Base-by-base conservation (phyloP, 2,797 vertebrate species). In the Pseudomugil gertrudae region DNA sequence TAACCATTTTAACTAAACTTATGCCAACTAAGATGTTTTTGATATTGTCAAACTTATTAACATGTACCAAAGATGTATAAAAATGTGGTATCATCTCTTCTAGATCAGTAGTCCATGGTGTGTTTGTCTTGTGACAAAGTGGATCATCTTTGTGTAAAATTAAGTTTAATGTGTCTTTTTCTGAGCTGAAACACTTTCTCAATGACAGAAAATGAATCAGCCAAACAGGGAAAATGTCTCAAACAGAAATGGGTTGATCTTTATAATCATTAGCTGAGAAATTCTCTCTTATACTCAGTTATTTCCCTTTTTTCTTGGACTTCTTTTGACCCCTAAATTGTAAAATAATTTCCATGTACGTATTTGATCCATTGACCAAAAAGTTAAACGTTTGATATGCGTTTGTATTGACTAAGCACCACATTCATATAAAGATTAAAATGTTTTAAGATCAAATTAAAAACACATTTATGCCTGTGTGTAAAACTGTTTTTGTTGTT, bases 401-500 rank as follows among this genome's bases (percentile, higher is more conserved):
- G 1, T 26, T 58, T 9, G 6, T 29, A 3, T 47, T 9, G 68
- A 57, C 17, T 33, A 45, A 54, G 13, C 36, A 5, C 15, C 4
- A 30, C 56, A 9, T 58, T 57, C 15, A 61, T 1, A 61, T 15
- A 32, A 54, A 3, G 2, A 24, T 53, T 43, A 23, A 23, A 11
- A 10, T 54, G 51, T 63, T n/a, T 51, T 36, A n/a, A 1, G 53
- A 63, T 54, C 2, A 63, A 62, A 43, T 43, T 51, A 14, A 38
- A 72, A 60, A 53, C 32, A 51, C 14, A 26, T 2, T 53, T 13
- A 71, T 51, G 52, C 36, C 6, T 11, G 29, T 32, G 8, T 35
- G 11, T 36, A 60, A 13, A 26, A 48, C 26, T 60, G n/a, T 54
- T 36, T n/a, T 21, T 73, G 38, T 9, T 62, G 26, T 35, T 54